Base-by-base conservation (phyloP, 2,113 vertebrate genomes). In the Protobothrops flavoviridis region DNA sequence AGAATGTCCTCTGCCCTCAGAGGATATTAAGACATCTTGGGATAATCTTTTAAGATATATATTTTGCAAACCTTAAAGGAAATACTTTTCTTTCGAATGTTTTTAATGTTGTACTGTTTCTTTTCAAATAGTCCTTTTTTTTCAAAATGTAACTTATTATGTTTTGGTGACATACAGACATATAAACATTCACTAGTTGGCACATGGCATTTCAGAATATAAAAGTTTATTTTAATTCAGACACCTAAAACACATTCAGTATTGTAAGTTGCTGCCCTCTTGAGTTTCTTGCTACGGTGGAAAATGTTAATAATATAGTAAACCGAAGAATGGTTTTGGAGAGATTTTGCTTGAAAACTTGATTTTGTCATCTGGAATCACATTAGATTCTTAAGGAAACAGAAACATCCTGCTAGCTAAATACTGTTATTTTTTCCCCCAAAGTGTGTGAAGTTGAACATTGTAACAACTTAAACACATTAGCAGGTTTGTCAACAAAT, bases 351-450 rank as follows among this genome's bases (percentile, higher is more conserved):
- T 33, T 74, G 29, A 59, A 85, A 90, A 56, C 53, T 55, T 48
- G 26, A 43, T 85, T 89, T 85, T 93, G 69, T 93, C 69, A 90
- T n/a, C 59, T 93, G 53, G 26, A 43, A 90, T 90, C 88, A 45
- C 85, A 57, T 90, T 74, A 90, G 4, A 90, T 45, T 93, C 55
- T 61, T 56, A 86, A 81, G 45, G 74, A 90, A 81, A 26, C 69
- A 86, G 74, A 90, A 59, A 90, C 48, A 81, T 13, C 64, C 53
- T 24, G n/a, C 55, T 81, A 13, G 55, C n/a, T 39, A 52, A 89
- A 90, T 86, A 24, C 59, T 86, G n/a, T 43, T 55, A 21, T 90
- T 33, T n/a, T 10, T n/a, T 10, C 26, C 86, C 90, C 57, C 50
- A 57, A 74, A 89, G 45, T 89, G 57, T 89, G 61, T 26, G 45